Evolutionary conservation across 2,797 vertebrate genomes (phyloP), one percentile per base, ranked within the genome.

Genomic region (Trachurus trachurus): DNA sequence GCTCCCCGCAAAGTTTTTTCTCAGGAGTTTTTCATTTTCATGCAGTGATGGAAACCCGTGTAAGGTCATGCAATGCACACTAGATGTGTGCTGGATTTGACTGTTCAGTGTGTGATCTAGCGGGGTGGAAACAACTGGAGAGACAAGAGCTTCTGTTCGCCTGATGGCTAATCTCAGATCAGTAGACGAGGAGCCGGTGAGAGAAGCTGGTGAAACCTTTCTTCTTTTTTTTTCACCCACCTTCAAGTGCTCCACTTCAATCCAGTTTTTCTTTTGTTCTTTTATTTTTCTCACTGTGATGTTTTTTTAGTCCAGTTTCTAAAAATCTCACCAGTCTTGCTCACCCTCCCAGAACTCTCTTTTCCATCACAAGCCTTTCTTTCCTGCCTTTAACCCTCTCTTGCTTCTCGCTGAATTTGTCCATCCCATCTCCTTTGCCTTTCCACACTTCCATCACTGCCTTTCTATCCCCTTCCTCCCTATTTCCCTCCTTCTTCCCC

Each of bases 381-480:
- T 68, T 59, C 65, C 67, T 75, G 61, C 69, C 76, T 82, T 87
- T 58, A 86, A 82, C 81, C 77, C 81, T 82, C 67, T 52, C 75
- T 56, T 53, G 19, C 72, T 49, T 67, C 74, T 74, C 44, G 1
- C 64, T 54, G 58, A 75, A 68, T 80, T 83, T 72, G 63, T 83
- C 67, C 80, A 54, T 76, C 69, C 76, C 81, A 86, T 90, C 87
- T 89, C 85, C 79, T 91, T 80, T 85, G 88, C 82, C 88, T 90
- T 91, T 90, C 90, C 88, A 88, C 82, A 84, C 87, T 91, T 88
- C 84, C 91, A 83, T 91, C 92, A 87, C 78, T 86, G 57, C 85
- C 82, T 82, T 87, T 84, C 77, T 77, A 82, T 76, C 78, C 65
- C 66, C 57, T 71, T 66, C 79, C 69, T 66, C 78, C 77, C 77